Evolutionary conservation across 2,888 invertebrate genomes (phyloP).

Genomic region (Bembecia ichneumoniformis): DNA sequence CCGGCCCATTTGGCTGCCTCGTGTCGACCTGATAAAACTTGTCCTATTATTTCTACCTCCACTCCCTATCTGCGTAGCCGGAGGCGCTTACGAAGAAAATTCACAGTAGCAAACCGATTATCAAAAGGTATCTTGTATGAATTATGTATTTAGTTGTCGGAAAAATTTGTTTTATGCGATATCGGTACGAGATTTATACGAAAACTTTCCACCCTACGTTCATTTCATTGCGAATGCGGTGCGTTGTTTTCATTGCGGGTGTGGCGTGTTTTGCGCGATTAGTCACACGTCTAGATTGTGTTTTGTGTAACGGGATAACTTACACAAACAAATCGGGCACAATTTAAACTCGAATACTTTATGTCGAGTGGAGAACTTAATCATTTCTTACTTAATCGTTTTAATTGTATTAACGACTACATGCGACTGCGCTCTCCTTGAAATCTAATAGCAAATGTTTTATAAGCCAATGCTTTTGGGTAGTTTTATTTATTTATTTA

Average conservation of each 20-base stretch:
- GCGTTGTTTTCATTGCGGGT: neutral
- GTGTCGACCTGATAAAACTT: constrained; percentile 43
- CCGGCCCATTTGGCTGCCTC: constrained; percentile 3
- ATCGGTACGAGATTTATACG: constrained; percentile 25
- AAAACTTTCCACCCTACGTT: constrained; percentile 15
- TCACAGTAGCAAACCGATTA: constrained; percentile 23
- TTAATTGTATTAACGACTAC: too few relatives aligned
- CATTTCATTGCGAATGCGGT: neutral
- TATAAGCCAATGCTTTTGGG: too few relatives aligned
- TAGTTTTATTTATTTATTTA: too few relatives aligned
- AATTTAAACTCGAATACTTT: too few relatives aligned
- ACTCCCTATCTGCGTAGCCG: constrained; percentile 22
- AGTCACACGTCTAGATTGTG: too few relatives aligned
- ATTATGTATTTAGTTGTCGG: constrained; percentile 57
- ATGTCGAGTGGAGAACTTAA: too few relatives aligned
- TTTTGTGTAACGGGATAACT: too few relatives aligned
- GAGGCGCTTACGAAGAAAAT: constrained; percentile 19
- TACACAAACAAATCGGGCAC: too few relatives aligned
- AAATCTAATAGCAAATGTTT: too few relatives aligned
- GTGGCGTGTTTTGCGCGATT: too few relatives aligned
- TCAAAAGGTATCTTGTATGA: constrained; percentile 37
- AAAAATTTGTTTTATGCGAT: constrained; percentile 26
- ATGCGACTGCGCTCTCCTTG: too few relatives aligned
- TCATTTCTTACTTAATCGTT: too few relatives aligned
- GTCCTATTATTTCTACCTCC: constrained; percentile 46